phyloP scores from a whole-genome alignment of 2,888 invertebrate species.

The Notocelia uddmanniana region DNA sequence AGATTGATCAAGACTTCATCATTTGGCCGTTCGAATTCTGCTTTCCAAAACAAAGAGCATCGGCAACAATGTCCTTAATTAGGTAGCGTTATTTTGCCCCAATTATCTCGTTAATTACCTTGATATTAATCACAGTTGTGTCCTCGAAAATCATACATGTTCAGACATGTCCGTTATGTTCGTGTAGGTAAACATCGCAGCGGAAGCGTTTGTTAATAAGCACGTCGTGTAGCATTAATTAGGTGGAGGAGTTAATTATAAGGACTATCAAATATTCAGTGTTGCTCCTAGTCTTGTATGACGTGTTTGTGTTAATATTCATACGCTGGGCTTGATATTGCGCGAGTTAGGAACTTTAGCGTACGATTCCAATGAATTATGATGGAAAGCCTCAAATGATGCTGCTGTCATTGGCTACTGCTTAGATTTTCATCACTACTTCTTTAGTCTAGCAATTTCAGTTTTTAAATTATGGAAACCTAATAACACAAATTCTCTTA shows the following conservation, averaged over 20 bases:
- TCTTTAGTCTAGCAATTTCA: background rate
- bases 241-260: conserved; percentile 59
- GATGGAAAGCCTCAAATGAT: background rate
- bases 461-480: background rate
- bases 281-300: conserved; percentile 36
- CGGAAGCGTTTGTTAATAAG: conserved; percentile 65
- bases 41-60: background rate
- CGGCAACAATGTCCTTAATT: conserved; percentile 1
- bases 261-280: conserved; percentile 54
- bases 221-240: conserved; percentile 67
- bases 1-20: too few species aligned
- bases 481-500: too few species aligned
- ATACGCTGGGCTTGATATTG: background rate
- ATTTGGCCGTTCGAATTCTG: too few species aligned
- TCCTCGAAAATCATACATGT: conserved; percentile 50
- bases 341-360: background rate
- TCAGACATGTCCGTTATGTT: conserved; percentile 55
- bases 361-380: background rate
- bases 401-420: background rate
- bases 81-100: background rate
- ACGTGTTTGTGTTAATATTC: conserved; percentile 24
- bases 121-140: conserved; percentile 50
- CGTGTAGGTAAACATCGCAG: conserved; percentile 56
- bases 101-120: conserved; percentile 49
- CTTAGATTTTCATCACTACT: background rate